Conservation (phyloP, 2,797 vertebrate species). For the Pseudotriccus pelzelni region DNA sequence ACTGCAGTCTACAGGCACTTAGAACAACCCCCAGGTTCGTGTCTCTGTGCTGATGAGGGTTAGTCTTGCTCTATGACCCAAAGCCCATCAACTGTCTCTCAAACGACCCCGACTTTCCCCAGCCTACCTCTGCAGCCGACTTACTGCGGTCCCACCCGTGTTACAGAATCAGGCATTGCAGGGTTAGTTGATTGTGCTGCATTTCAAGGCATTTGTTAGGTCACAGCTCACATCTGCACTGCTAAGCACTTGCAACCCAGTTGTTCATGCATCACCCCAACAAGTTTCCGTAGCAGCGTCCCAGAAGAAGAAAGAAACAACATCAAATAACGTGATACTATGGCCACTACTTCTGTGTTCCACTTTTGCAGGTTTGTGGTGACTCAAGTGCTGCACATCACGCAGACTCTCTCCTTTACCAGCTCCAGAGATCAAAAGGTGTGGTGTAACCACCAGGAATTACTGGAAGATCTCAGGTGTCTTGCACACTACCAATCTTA, state of each 20-base stretch:
- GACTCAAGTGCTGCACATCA: background rate
- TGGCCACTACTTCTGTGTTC: constrained; percentile 47
- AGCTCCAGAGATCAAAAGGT: background rate
- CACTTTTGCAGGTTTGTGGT: background rate
- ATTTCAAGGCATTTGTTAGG: constrained; percentile 63
- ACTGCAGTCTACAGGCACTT: background rate
- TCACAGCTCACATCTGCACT: constrained; percentile 62
- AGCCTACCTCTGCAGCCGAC: background rate
- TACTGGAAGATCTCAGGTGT: background rate
- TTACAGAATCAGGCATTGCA: constrained; percentile 52
- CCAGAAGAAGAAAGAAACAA: constrained; percentile 55
- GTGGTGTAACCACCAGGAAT: background rate
- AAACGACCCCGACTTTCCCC: background rate
- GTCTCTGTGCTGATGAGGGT: background rate
- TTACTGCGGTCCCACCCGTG: background rate
- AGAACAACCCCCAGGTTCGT: background rate
- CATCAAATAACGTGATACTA: constrained; percentile 59
- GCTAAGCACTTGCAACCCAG: constrained; percentile 54
- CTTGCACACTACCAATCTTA: background rate
- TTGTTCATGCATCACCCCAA: constrained; percentile 67
- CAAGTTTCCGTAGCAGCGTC: constrained; percentile 32
- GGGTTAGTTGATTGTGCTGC: constrained; percentile 62
- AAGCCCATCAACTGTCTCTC: background rate
- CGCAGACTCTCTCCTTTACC: background rate
- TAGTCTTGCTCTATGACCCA: background rate